Evolutionary conservation across 1,140 invertebrate species (phyloP).

Genomic region (Copidosoma floridanum): DNA sequence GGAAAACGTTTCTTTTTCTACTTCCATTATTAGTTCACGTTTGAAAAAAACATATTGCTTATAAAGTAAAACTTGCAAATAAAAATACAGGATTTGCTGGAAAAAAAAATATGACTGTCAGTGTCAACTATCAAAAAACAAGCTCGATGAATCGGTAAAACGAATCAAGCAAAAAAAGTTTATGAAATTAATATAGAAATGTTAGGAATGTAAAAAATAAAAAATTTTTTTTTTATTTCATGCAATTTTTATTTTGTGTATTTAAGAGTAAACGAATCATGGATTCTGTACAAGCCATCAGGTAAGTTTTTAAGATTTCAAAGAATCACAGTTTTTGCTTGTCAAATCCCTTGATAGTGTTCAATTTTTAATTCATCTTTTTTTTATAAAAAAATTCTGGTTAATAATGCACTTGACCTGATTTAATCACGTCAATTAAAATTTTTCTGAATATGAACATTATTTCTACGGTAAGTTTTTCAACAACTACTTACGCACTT

Average conservation of each 20-base stretch:
- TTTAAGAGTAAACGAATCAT: no score
- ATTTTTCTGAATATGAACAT: conserved; percentile 10
- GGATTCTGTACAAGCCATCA: conserved; percentile 9
- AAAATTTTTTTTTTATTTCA: no score
- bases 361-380: background rate
- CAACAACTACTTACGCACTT: conserved; percentile 5
- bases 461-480: conserved; percentile 13
- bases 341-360: no score
- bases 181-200: no score
- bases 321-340: conserved; percentile 21
- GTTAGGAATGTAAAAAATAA: no score
- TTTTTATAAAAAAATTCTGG: conserved; percentile 11
- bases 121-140: no score
- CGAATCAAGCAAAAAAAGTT: no score
- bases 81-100: no score
- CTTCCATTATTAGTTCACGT: conserved; percentile 27
- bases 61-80: conserved; percentile 25
- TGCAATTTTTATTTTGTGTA: no score
- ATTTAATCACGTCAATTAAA: conserved; percentile 13
- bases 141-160: no score
- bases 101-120: no score
- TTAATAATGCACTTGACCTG: background rate
- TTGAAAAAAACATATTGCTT: background rate
- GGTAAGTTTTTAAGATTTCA: conserved; percentile 7
- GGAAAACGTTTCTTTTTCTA: conserved; percentile 31